Percentiles rank a stretch among this genome's conserved stretches.
phyloP scores from a whole-genome alignment of 2,797 vertebrate genomes.

The Sebastes oblongus region DNA sequence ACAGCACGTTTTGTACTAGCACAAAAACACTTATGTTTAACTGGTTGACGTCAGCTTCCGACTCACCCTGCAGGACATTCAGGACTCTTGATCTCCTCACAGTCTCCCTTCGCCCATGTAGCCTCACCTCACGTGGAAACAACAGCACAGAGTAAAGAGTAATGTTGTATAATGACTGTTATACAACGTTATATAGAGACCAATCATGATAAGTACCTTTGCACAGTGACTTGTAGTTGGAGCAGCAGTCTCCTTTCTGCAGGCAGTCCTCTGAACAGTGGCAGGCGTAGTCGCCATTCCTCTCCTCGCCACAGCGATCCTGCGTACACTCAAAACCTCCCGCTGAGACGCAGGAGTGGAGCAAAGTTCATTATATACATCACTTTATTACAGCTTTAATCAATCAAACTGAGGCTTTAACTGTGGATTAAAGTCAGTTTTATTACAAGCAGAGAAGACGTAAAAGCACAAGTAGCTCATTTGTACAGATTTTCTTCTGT shows the following conservation, averaged over 20 bases:
- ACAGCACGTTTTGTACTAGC: not conserved
- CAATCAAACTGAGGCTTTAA: not conserved
- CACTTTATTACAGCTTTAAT: not conserved
- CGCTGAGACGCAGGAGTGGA: conserved; percentile 68
- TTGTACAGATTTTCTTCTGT: not conserved
- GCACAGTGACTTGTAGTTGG: conserved; percentile 93
- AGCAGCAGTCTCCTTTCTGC: conserved; percentile 92
- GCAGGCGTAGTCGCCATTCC: conserved; percentile 90
- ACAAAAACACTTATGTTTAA: not conserved
- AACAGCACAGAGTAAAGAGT: not conserved
- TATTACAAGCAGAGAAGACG: not conserved
- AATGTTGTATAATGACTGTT: not conserved
- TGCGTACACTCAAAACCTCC: conserved; percentile 92
- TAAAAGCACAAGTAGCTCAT: not conserved
- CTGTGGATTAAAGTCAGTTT: not conserved
- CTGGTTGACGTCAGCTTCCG: not conserved
- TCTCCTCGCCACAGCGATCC: conserved; percentile 90
- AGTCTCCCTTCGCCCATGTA: conserved; percentile 91
- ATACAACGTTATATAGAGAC: rapidly evolving
- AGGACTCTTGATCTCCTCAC: conserved; percentile 89
- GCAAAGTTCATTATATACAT: not conserved
- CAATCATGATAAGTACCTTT: conserved; percentile 77
- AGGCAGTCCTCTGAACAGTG: conserved; percentile 96
- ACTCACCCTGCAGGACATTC: conserved; percentile 95
- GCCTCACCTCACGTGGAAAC: conserved; percentile 83